A percentile compares a stretch with the other conserved stretches of the same genome.
phyloP scores from a whole-genome alignment of 2,888 invertebrate species.

The Platynereis dumerilii region DNA sequence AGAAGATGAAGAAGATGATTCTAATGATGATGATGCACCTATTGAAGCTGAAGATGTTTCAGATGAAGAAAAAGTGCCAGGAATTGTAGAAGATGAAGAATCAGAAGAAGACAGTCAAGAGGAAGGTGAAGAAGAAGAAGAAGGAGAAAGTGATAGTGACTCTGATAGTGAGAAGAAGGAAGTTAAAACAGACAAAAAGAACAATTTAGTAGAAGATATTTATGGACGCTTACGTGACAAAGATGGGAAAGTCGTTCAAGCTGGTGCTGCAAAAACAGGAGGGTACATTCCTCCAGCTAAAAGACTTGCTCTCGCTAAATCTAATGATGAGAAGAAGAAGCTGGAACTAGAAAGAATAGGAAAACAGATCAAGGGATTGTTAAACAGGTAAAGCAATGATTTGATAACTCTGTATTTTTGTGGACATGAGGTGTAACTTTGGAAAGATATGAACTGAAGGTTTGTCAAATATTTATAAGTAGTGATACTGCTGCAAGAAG shows the following conservation, averaged over 20 bases:
- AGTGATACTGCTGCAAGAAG: no score
- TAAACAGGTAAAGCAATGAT: constrained; percentile 76
- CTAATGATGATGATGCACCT: constrained; percentile 3
- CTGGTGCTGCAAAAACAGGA: constrained; percentile 49
- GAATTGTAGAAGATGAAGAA: background rate
- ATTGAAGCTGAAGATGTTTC: constrained; percentile 13
- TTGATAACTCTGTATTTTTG: background rate
- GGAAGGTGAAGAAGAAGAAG: constrained; percentile 6
- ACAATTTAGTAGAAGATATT: constrained; percentile 76
- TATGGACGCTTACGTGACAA: constrained; percentile 86
- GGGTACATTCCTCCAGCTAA: constrained; percentile 86
- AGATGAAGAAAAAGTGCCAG: background rate
- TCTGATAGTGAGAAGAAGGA: background rate
- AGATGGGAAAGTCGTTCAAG: constrained; percentile 76
- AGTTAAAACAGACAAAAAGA: background rate
- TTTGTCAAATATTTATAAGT: no score
- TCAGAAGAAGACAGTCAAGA: constrained; percentile 17
- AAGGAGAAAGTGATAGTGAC: constrained; percentile 7
- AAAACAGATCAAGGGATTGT: constrained; percentile 83
- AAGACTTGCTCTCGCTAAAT: constrained; percentile 68
- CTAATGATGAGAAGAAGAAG: constrained; percentile 61
- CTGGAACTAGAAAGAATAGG: constrained; percentile 72
- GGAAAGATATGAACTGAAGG: no score
- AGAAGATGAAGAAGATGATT: constrained; percentile 13
- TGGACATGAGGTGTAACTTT: no score